Evolutionary conservation across 2,888 invertebrate species (phyloP).

Genomic region (Caenorhabditis sp.): DNA sequence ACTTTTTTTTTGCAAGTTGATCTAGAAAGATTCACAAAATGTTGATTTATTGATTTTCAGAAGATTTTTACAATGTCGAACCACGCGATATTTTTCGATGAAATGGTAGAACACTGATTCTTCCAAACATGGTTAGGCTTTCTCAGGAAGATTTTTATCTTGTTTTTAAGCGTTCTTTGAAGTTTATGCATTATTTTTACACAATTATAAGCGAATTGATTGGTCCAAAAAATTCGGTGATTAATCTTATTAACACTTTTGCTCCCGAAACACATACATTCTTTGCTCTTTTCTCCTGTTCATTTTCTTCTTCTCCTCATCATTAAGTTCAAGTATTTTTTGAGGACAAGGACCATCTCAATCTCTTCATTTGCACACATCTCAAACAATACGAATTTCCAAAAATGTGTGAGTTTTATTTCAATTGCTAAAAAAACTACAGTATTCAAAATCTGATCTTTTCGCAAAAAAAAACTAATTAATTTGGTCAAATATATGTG

Average conservation of each 20-base stretch:
- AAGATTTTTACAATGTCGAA: too few relatives aligned
- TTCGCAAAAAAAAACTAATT: not conserved
- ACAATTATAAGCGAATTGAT: not conserved
- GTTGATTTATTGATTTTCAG: too few relatives aligned
- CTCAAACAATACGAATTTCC: not conserved
- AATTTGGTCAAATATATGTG: not conserved
- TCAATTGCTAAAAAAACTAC: not conserved
- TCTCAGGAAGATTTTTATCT: too few relatives aligned
- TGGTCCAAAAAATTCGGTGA: not conserved
- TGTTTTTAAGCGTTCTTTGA: too few relatives aligned
- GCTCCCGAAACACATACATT: not conserved
- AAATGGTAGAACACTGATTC: too few relatives aligned
- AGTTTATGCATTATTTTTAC: not conserved
- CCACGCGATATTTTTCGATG: too few relatives aligned
- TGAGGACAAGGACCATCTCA: not conserved
- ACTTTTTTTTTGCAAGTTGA: too few relatives aligned
- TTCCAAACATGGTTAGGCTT: too few relatives aligned
- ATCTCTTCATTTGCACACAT: not conserved
- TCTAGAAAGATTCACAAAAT: too few relatives aligned
- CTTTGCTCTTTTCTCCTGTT: not conserved
- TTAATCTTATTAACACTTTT: not conserved
- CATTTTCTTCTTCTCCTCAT: not conserved
- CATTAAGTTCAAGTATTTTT: not conserved
- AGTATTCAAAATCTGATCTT: not conserved
- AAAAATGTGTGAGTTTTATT: not conserved